phyloP scores from a whole-genome alignment of 2,797 vertebrate genomes.

The Knipowitschia caucasica region DNA sequence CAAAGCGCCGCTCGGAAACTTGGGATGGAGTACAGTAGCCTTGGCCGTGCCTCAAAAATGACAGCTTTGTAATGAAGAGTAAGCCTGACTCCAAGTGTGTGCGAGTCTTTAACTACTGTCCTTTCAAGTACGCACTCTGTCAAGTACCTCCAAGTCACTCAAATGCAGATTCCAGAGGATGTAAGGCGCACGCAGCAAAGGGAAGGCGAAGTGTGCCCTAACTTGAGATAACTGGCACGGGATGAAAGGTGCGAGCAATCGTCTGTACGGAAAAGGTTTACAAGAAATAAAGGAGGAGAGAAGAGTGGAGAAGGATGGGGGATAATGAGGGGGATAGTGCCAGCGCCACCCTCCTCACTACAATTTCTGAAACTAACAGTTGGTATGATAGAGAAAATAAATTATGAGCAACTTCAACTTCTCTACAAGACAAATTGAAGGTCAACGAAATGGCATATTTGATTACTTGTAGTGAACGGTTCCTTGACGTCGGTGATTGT shows the following conservation, averaged over 20 bases:
- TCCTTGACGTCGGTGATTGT: neutral
- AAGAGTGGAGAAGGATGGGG: conserved; percentile 42
- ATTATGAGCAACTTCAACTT: neutral
- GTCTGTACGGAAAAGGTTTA: conserved; percentile 35
- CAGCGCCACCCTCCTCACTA: conserved; percentile 38
- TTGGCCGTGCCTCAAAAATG: conserved; percentile 62
- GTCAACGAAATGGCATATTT: neutral
- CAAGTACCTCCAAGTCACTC: conserved; percentile 72
- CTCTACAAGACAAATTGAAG: neutral
- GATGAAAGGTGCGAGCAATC: conserved; percentile 65
- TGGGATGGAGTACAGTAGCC: conserved; percentile 24
- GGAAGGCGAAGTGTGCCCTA: conserved; percentile 61
- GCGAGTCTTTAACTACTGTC: conserved; percentile 15
- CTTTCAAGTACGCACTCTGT: conserved; percentile 66
- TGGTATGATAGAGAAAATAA: conserved; percentile 3
- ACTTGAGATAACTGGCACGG: conserved; percentile 66
- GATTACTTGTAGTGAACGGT: neutral
- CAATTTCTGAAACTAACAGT: conserved; percentile 16
- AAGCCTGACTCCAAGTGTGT: conserved; percentile 59
- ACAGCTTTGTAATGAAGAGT: conserved; percentile 63
- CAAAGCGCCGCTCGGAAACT: conserved; percentile 32
- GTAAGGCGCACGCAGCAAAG: conserved; percentile 28
- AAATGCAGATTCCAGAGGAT: conserved; percentile 70
- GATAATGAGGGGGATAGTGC: conserved; percentile 61
- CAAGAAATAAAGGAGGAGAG: conserved; percentile 37